These are phyloP conservation scores for Alentia gelatinosa DNA, from an alignment of 2,888 invertebrate genomes.

Conservation along the genomic window DNA sequence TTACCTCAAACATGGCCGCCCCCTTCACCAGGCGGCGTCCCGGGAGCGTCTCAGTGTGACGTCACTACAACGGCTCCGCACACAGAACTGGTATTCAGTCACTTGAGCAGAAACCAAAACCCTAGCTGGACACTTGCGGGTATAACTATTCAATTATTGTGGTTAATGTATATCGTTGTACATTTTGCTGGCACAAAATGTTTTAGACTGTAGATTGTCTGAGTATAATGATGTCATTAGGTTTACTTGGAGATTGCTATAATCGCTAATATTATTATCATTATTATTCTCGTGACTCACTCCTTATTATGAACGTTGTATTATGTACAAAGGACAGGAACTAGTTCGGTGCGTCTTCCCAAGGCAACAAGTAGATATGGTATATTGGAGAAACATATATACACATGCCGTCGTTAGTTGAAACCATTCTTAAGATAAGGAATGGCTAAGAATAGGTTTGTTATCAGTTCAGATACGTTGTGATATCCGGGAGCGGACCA, in stretches of 20 bases:
- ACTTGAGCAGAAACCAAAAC: constrained; percentile 34
- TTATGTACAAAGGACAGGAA: not conserved
- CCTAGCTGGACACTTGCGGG: constrained; percentile 40
- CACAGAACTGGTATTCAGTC: constrained; percentile 34
- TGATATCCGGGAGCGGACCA: not conserved
- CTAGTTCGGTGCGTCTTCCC: not conserved
- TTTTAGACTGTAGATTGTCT: constrained; percentile 1
- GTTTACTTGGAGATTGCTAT: constrained; percentile 16
- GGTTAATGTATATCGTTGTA: constrained; percentile 4
- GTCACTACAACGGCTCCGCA: not conserved
- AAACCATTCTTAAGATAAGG: not conserved
- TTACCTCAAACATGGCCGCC: too few relatives aligned
- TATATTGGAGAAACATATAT: not conserved
- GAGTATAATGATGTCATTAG: not conserved
- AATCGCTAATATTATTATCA: constrained; percentile 11
- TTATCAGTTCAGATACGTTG: not conserved
- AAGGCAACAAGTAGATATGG: not conserved
- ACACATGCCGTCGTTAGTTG: too few relatives aligned
- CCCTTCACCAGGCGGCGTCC: not conserved
- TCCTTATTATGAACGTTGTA: not conserved
- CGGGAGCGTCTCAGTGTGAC: not conserved
- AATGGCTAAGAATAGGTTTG: not conserved
- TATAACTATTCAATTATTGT: constrained; percentile 17
- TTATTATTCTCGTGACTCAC: not conserved
- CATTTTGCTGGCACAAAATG: constrained; percentile 54